These are phyloP conservation scores for Buphagus erythrorhynchus DNA, from an alignment of 2,797 vertebrate species.

Conservation along the genomic window DNA sequence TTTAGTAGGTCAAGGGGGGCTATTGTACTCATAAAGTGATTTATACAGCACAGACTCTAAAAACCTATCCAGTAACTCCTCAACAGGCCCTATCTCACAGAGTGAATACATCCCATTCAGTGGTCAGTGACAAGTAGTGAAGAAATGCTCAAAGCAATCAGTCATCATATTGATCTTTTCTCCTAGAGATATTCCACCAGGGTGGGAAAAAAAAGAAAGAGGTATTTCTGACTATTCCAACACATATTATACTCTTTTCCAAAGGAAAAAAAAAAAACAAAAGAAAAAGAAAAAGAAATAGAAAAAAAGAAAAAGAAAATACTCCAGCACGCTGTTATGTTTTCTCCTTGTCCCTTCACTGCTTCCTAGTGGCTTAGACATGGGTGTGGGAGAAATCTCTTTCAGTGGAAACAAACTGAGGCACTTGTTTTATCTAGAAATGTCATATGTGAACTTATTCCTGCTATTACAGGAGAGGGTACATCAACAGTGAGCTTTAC, in stretches of 20 bases:
- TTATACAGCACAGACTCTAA: neutral
- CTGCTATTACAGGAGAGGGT: neutral
- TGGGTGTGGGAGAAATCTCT: neutral
- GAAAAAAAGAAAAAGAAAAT: neutral
- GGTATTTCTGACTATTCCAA: neutral
- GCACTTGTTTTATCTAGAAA: neutral
- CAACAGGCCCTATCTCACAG: neutral
- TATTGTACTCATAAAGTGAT: neutral
- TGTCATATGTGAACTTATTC: neutral
- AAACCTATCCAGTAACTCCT: neutral
- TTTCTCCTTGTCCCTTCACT: neutral
- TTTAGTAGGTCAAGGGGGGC: neutral
- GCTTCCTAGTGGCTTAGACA: neutral
- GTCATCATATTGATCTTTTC: neutral
- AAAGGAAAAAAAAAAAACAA: neutral
- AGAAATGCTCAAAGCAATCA: neutral
- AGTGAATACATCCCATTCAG: neutral
- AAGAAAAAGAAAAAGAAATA: neutral
- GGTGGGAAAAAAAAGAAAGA: neutral
- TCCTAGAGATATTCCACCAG: neutral
- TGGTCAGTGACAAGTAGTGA: neutral
- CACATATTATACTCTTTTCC: neutral
- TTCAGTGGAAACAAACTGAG: neutral
- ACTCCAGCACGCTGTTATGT: neutral
- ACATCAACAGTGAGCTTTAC: neutral